Conservation (phyloP, 92 coral and sea anemone genomes). For the Parazoanthus darwini region DNA sequence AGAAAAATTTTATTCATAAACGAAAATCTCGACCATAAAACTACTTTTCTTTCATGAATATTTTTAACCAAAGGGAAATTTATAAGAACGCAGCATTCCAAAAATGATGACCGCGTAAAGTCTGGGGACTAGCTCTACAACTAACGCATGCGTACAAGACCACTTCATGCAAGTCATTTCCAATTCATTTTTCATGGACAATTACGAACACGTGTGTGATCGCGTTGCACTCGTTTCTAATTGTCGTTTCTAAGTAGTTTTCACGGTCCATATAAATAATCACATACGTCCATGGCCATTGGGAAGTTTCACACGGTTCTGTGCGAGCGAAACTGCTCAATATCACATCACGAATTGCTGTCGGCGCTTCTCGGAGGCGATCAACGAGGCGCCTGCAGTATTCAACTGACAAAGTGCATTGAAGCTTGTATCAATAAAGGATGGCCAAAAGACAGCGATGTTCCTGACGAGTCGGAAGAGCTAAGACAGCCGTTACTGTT, state of each 20-base stretch:
- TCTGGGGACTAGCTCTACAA: too few species aligned
- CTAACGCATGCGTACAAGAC: neutral
- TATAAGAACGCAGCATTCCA: too few species aligned
- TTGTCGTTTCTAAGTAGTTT: neutral
- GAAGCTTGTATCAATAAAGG: slow-evolving; percentile 32
- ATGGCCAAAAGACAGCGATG: slow-evolving; percentile 37
- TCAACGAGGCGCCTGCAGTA: slow-evolving; percentile 16
- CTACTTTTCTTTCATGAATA: too few species aligned
- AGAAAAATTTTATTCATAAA: too few species aligned
- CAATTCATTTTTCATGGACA: neutral
- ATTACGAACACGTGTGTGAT: slow-evolving; percentile 1
- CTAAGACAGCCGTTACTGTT: slow-evolving; percentile 28
- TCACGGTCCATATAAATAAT: neutral
- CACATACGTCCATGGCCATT: neutral
- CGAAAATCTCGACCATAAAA: too few species aligned
- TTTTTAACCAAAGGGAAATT: too few species aligned
- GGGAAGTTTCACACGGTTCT: slow-evolving; percentile 30
- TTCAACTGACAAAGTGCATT: slow-evolving; percentile 15
- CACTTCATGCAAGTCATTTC: neutral
- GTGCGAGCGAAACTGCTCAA: slow-evolving; percentile 11
- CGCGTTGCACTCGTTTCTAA: neutral
- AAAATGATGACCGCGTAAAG: too few species aligned
- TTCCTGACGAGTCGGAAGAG: slow-evolving; percentile 26
- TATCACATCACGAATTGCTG: slow-evolving; percentile 21
- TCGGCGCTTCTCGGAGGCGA: slow-evolving; percentile 34